Evolutionary conservation across 2,888 invertebrate species (phyloP).

Genomic region (Dorcus parallelipipedus): DNA sequence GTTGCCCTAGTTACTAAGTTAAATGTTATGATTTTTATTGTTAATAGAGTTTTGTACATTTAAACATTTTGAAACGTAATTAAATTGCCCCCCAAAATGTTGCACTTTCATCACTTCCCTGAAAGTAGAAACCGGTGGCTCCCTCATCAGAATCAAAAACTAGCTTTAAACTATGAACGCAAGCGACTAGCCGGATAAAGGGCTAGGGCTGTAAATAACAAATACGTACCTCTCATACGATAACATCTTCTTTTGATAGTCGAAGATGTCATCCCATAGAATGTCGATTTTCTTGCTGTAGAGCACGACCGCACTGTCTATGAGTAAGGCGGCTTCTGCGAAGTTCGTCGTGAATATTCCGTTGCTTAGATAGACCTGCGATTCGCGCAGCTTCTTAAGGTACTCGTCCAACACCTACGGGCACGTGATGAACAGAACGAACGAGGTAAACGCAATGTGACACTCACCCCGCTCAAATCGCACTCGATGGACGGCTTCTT

Average conservation of each 20-base stretch:
- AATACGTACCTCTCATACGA: conserved; percentile 18
- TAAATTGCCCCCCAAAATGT: too few relatives aligned
- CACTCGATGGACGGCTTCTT: conserved; percentile 41
- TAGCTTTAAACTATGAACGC: too few relatives aligned
- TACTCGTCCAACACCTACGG: conserved; percentile 57
- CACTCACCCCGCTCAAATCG: conserved; percentile 37
- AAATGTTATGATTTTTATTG: too few relatives aligned
- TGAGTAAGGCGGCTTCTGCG: conserved; percentile 71
- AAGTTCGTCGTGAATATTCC: conserved; percentile 61
- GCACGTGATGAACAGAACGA: conserved; percentile 6
- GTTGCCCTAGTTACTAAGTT: too few relatives aligned
- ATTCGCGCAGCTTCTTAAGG: conserved; percentile 52
- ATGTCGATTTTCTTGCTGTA: conserved; percentile 72
- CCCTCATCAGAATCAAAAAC: too few relatives aligned
- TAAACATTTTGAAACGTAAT: too few relatives aligned
- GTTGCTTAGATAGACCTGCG: conserved; percentile 48
- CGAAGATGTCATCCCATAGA: conserved; percentile 39
- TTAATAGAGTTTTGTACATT: too few relatives aligned
- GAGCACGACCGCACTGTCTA: conserved; percentile 69
- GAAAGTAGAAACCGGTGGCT: too few relatives aligned
- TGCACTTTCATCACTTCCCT: too few relatives aligned
- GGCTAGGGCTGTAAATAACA: not conserved
- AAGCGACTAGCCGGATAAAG: too few relatives aligned
- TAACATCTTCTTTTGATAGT: conserved; percentile 34
- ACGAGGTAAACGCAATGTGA: not conserved